Conservation (phyloP, 2,113 vertebrate species). For the Morphnarchus princeps region DNA sequence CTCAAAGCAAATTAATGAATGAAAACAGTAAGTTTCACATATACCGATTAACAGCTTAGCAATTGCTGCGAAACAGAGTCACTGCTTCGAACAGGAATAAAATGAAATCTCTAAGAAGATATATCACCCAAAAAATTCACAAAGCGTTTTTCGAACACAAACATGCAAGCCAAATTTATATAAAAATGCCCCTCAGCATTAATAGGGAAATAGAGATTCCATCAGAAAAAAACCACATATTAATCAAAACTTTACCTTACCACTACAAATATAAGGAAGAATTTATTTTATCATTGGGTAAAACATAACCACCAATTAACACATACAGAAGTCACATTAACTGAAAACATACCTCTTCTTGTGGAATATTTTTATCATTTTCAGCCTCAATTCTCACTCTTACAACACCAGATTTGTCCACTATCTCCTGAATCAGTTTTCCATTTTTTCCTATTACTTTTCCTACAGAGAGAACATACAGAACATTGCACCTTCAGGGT, state of each 20-base stretch:
- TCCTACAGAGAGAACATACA: conserved; percentile 72
- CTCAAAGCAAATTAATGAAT: not conserved
- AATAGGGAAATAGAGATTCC: not conserved
- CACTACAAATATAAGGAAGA: not conserved
- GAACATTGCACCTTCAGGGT: not conserved
- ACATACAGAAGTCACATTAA: not conserved
- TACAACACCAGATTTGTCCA: conserved; percentile 97
- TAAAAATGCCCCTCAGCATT: not conserved
- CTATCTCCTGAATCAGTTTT: conserved; percentile 98
- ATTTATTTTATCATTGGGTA: not conserved
- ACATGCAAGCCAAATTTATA: not conserved
- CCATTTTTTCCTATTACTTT: conserved; percentile 99
- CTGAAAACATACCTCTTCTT: conserved; percentile 85
- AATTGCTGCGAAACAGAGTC: not conserved
- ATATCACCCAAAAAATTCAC: not conserved
- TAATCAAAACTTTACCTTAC: not conserved
- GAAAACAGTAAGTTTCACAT: not conserved
- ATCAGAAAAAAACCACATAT: not conserved
- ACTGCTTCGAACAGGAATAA: not conserved
- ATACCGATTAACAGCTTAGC: not conserved
- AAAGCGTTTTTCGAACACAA: not conserved
- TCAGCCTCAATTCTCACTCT: conserved; percentile 96
- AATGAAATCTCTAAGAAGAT: not conserved
- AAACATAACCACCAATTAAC: not conserved
- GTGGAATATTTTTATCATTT: conserved; percentile 92